Conservation (phyloP, 2,797 vertebrate species). For the Cyclopterus lumpus region DNA sequence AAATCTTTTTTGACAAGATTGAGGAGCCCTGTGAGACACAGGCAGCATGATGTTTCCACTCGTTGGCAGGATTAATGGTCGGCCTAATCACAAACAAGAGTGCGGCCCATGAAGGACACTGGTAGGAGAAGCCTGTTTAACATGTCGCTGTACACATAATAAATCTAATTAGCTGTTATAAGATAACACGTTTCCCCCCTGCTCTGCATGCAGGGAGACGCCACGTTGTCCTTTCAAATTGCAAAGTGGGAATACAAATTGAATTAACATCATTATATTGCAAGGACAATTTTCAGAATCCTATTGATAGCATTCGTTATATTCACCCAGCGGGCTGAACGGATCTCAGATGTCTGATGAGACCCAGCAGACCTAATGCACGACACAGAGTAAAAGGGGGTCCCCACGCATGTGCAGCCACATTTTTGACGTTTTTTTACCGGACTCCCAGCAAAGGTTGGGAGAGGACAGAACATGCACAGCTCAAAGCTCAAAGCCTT, state of each 20-base stretch:
- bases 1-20: conserved; percentile 53
- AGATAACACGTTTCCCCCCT: conserved; percentile 60
- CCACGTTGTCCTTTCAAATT: conserved; percentile 64
- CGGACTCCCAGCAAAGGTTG: conserved; percentile 35
- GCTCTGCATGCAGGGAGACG: conserved; percentile 67
- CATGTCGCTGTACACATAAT: conserved; percentile 67
- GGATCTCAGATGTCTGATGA: conserved; percentile 40
- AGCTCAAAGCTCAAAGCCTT: conserved; percentile 41
- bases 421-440: conserved; percentile 26
- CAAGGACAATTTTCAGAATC: conserved; percentile 62
- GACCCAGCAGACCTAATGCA: conserved; percentile 14
- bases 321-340: conserved; percentile 28
- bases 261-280: conserved; percentile 68
- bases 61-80: conserved; percentile 65
- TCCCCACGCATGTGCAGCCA: conserved; percentile 33
- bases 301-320: conserved; percentile 54
- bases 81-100: conserved; percentile 59
- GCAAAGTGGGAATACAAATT: conserved; percentile 66
- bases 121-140: conserved; percentile 68
- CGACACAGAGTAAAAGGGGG: conserved; percentile 5
- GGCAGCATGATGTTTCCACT: conserved; percentile 54
- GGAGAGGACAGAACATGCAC: conserved; percentile 51
- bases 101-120: conserved; percentile 71
- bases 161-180: conserved; percentile 75
- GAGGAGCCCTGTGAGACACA: conserved; percentile 35